These are phyloP conservation scores for Heliconius melpomene DNA, from an alignment of 1,140 invertebrate genomes.

Conservation along the genomic window DNA sequence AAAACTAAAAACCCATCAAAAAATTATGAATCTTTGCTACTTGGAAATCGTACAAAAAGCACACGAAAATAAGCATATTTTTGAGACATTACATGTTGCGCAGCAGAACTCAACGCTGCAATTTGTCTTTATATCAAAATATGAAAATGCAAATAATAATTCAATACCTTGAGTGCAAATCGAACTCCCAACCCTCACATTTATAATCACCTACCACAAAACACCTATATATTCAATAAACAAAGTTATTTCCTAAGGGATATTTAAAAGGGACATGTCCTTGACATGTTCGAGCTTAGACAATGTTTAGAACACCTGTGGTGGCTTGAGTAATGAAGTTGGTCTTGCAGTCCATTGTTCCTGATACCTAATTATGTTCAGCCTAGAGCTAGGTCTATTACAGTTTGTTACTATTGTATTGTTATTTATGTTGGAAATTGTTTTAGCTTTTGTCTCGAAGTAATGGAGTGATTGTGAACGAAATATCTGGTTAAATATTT, in stretches of 20 bases:
- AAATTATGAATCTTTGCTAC: no score
- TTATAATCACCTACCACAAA: neutral
- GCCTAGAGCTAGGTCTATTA: neutral
- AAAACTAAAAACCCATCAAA: no score
- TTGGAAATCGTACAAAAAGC: fast-evolving
- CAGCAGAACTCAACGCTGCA: no score
- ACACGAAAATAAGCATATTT: no score
- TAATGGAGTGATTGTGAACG: neutral
- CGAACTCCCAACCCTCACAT: neutral
- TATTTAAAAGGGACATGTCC: constrained; percentile 5
- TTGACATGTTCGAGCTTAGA: neutral
- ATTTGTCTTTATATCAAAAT: no score
- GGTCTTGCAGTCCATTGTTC: neutral
- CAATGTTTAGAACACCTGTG: constrained; percentile 12
- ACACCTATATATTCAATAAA: neutral
- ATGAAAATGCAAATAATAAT: no score
- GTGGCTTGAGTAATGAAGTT: neutral
- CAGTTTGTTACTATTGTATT: neutral
- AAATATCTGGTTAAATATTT: neutral
- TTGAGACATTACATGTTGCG: no score
- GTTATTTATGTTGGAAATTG: neutral
- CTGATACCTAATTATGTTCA: constrained; percentile 2
- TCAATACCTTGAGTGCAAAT: neutral
- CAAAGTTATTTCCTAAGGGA: neutral
- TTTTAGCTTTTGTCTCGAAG: neutral